Evolutionary conservation across 92 coral and sea anemone genomes (phyloP), one percentile per base, ranked within the genome.

Genomic region (Zoanthus sansibaricus): DNA sequence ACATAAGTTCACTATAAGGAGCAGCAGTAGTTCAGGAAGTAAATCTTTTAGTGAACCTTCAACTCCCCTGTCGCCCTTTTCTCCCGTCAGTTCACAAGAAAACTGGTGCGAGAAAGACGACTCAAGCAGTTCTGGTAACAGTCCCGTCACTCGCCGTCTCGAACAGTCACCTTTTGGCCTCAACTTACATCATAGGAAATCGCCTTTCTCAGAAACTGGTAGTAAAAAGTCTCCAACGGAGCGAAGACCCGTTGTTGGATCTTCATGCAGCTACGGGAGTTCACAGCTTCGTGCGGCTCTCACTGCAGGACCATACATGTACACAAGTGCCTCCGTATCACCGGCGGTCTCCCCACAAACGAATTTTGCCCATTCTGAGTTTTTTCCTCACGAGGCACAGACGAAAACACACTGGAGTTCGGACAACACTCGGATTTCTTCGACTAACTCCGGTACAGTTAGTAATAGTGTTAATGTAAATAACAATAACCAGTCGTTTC

Each of bases 81-180:
- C 90, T 44, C 89, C 87, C 42, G 59, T 75, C 49, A 37, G 76
- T 45, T 55, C 90, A 15, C 93, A 91, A 79, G 83, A 84, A 42
- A 83, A 82, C 54, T 86, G 79, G 79, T 86, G 86, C 4, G 98
- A 93, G 44, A 84, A 88, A 62, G 98, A 93, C 33, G 98, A 95
- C 70, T 75, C 90, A 0, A 93, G 93, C 64, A 80, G 85, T 13
- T 92, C 95, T 9, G 68, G 88, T 0, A 87, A 89, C 10, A 89
- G 95, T 44, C 73, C 95, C 7, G 89, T 75, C 25, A 20, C 91
- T 15, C 93, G 98, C 21, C 88, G 94, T 31, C 94, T 95, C 4
- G 98, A 95, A 54, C 98, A 95, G 84, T 95, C 98, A 2, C 98
- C 98, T 1, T 95, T 95, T 83, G 96, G 98, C 14, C 93, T 95